Base-by-base conservation (phyloP, 2,797 vertebrate species). In the Melanotaenia boesemani region DNA sequence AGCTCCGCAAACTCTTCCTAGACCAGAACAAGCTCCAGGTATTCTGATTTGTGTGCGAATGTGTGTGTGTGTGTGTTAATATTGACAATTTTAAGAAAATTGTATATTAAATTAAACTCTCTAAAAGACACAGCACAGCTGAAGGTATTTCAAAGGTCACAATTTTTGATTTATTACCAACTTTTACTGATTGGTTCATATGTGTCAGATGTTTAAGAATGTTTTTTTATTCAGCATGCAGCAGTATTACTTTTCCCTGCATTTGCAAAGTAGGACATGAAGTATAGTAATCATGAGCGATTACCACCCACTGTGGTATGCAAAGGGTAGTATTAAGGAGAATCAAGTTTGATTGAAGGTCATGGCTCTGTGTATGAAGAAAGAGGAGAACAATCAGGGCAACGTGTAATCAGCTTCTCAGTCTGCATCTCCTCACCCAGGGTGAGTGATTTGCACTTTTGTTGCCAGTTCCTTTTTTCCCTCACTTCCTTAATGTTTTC, bases 21-120 rank as follows among this genome's bases (percentile, higher is more conserved):
- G 93, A 89, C 81, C 93, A 88, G 80, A 97, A 97, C 88, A 97
- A 95, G 93, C 94, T 97, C 78, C 96, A 97, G 96, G 96, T 97
- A 94, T 56, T 67, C 52, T 20, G 8, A 63, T 52, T 36, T 67
- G 24, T 34, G 5, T 30, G 30, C 30, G 30, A 30, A 2, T 20
- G 54, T 76, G 60, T n/a, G 18, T 15, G 72, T 52, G n/a, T 52
- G 2, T 48, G 44, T 46, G 22, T 60, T 63, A 60, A 59, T 66
- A 61, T 77, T 69, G 26, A 39, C 36, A 69, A 61, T 60, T 72
- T 74, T 63, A 30, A 72, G 72, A 41, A 78, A 83, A 66, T 0
- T 0, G n/a, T 32, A 62, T 37, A 52, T 83, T 52, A 37, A 83
- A 64, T 75, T 16, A 69, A 60, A 58, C 13, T 66, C 7, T 59